Percentiles rank a stretch among this genome's conserved stretches.
Evolutionary conservation across 2,797 vertebrate genomes (phyloP).

Genomic region (Notamacropus eugenii): DNA sequence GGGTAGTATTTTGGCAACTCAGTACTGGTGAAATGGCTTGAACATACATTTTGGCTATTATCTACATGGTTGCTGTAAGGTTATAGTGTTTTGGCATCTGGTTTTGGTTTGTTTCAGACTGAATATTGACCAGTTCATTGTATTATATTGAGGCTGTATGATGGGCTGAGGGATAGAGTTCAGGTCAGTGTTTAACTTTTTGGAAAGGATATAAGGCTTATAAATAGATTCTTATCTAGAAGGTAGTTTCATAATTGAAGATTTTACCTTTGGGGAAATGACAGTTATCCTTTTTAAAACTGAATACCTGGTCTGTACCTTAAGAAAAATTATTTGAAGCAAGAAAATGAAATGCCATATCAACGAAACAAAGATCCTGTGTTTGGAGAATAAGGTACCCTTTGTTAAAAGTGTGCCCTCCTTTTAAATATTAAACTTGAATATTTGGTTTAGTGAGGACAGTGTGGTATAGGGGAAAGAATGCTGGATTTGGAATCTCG

Average conservation of each 20-base stretch:
- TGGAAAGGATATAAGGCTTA: conserved; percentile 14
- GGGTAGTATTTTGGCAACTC: neutral
- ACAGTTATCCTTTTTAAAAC: conserved; percentile 51
- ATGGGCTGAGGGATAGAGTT: conserved; percentile 11
- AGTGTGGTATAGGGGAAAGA: neutral
- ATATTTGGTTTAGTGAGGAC: neutral
- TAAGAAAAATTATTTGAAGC: neutral
- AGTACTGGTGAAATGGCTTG: neutral
- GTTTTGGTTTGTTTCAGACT: neutral
- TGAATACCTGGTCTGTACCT: conserved; percentile 16
- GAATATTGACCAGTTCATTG: conserved; percentile 36
- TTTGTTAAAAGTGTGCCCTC: neutral
- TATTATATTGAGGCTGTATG: neutral
- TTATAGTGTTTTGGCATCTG: neutral
- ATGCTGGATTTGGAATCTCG: neutral
- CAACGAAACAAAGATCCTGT: neutral
- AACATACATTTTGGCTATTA: neutral
- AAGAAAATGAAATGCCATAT: conserved; percentile 53
- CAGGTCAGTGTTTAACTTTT: neutral
- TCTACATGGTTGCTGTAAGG: conserved; percentile 12
- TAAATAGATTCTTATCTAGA: conserved; percentile 33
- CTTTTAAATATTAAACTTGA: neutral
- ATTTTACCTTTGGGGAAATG: conserved; percentile 1
- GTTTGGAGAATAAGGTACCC: neutral
- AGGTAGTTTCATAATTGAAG: conserved; percentile 38